Base-by-base conservation (phyloP, 2,113 vertebrate genomes). In the Podocnemis expansa region DNA sequence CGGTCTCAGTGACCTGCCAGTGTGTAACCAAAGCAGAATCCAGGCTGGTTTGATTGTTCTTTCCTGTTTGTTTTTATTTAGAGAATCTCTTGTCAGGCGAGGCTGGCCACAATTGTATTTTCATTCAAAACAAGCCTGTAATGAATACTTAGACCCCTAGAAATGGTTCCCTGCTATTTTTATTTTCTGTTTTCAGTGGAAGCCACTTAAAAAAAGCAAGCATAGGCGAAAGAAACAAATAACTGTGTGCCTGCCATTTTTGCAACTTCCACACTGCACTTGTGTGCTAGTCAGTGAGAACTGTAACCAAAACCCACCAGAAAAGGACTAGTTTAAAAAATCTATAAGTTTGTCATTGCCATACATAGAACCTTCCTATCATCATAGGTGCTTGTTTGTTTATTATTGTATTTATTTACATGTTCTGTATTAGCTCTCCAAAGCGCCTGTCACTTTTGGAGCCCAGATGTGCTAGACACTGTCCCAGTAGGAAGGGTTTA, bases 191-290 rank as follows among this genome's bases (percentile, higher is more conserved):
- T 84, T 87, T 88, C 29, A 24, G 52, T 63, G 82, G 91, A 96
- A 96, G 89, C 31, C 56, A 78, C 60, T 93, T 58, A 51, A n/a
- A 70, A 49, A 85, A 93, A 89, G 41, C 25, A 78, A 88, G 78
- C 43, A 79, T 14, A 88, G 82, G 78, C 85, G 91, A 80, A 78
- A 93, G 85, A 78, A 94, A 82, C 78, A 93, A 93, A 89, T 95
- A 91, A 75, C 83, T 92, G 51, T 80, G 84, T 43, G 83, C 84
- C 47, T 29, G 21, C 45, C 78, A 79, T 78, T 51, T 70, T 41
- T 14, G 5, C n/a, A 10, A 21, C 47, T 45, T 45, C 75, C 38
- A 82, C 87, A 78, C 79, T 0, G 19, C 87, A 82, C 92, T 84
- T 89, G 89, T 76, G 79, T 87, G 91, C 89, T 92, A 47, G 92